phyloP scores from a whole-genome alignment of 2,113 vertebrate genomes.

The Arenaria interpres region DNA sequence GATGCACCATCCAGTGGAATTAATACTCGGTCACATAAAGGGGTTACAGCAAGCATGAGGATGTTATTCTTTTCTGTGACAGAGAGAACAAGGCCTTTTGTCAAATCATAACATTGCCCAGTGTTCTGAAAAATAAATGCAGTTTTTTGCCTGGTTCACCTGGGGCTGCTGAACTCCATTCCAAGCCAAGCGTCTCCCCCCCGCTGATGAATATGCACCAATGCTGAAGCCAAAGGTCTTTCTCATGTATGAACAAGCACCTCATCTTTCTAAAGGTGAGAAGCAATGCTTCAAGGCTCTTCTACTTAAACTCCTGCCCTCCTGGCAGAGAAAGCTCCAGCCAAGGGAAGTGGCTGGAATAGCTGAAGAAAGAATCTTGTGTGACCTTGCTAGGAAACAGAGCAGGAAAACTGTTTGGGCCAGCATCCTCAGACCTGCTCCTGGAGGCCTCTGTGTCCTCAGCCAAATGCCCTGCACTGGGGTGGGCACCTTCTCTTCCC shows the following conservation, averaged over 20 bases:
- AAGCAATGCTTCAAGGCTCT: not conserved
- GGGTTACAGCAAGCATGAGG: not conserved
- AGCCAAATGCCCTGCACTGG: not conserved
- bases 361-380: not conserved
- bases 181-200: not conserved
- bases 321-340: not conserved
- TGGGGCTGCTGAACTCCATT: not conserved
- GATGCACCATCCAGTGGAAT: not conserved
- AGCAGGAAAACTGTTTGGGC: not conserved
- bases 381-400: not conserved
- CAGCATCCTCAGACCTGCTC: not conserved
- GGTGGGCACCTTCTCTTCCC: not conserved
- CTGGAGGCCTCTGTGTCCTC: not conserved
- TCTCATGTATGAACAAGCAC: not conserved
- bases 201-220: not conserved
- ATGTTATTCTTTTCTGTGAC: not conserved
- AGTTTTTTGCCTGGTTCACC: not conserved
- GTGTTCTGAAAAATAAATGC: not conserved
- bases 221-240: not conserved
- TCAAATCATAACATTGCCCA: not conserved
- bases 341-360: not conserved
- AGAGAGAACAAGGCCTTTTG: not conserved
- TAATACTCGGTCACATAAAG: not conserved
- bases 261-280: not conserved
- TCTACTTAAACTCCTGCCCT: not conserved